Percentiles rank a stretch among this genome's conserved stretches.
Conservation (phyloP, 1,140 invertebrate species). For the Bactericera cockerelli region DNA sequence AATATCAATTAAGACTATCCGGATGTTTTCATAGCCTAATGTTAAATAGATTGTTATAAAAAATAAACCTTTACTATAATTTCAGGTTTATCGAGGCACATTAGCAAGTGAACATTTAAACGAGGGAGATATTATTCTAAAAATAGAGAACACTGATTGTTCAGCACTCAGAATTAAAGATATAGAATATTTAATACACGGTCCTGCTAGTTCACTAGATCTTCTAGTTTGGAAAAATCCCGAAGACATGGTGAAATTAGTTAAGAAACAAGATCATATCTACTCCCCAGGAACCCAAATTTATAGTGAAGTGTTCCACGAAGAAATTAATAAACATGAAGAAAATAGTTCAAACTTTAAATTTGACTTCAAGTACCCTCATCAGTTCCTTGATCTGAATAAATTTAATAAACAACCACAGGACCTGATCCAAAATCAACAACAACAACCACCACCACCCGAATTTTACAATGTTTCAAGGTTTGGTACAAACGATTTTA, state of each 20-base stretch:
- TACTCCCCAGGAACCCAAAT: no score
- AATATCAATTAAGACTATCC: no score
- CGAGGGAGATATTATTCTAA: not conserved
- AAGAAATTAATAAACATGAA: no score
- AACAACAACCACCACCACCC: no score
- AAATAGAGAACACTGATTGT: not conserved
- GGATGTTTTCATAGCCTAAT: no score
- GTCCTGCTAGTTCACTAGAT: not conserved
- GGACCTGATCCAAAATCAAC: no score
- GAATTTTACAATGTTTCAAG: no score
- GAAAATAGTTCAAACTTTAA: not conserved
- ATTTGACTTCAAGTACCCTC: not conserved
- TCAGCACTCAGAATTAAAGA: not conserved
- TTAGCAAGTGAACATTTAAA: constrained; percentile 1
- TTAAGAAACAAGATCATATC: not conserved
- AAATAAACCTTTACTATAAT: no score
- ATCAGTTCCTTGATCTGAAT: not conserved
- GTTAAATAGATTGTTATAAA: no score
- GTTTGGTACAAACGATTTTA: no score
- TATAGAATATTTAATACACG: not conserved
- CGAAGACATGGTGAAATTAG: not conserved
- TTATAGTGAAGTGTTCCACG: no score
- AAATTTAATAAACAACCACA: no score
- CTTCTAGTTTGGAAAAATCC: constrained; percentile 5
- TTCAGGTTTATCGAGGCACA: not conserved